Base-by-base conservation (phyloP, 30 jellyfish, hydroid and myxozoan genomes). In the Pseudorhiza aurosa region DNA sequence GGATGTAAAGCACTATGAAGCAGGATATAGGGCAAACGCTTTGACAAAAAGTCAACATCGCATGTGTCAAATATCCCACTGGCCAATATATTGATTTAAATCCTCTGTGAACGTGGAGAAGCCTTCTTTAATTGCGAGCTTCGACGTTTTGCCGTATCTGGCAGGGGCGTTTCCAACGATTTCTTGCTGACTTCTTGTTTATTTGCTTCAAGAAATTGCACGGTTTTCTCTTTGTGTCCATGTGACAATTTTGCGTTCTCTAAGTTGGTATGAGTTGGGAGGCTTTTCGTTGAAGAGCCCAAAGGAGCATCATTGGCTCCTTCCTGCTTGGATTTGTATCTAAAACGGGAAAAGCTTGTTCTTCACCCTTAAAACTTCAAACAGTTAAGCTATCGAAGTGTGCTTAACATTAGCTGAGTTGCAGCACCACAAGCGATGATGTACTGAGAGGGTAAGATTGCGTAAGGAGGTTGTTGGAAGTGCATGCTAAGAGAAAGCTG, bases 211-310 rank as follows among this genome's bases (percentile, higher is more conserved):
- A 19, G 39, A 6, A 24, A 28, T 35, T 25, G 25, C 56, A 9
- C 70, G 9, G 58, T 43, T 21, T 64, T 40, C 57, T 80, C 36
- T 37, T 80, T 84, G 40, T 80, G 65, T 8, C 91, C 91, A 49
- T 15, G 44, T 12, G 69, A 40, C 49, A 18, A 80, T 0, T 27
- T 36, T 5, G 91, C 47, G 60, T 51, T 65, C 45, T 45, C n/a
- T 0, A 64, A 64, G 53, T 65, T 50, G 58, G 44, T 65, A 46
- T 65, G 77, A 8, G 65, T 27, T 19, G 46, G 72, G 42, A 62
- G 27, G n/a, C 82, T 76, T 18, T 77, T 59, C 58, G 28, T 25
- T 43, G 91, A 64, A 45, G 65, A 80, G 18, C 40, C 32, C 47
- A 18, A 4, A 0, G 75, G 60, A 4, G 19, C 46, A 19, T 42